A percentile compares a stretch with the other conserved stretches of the same genome.
These are phyloP conservation scores for Endomychus coccineus DNA, from an alignment of 2,888 invertebrate genomes.

Conservation along the genomic window DNA sequence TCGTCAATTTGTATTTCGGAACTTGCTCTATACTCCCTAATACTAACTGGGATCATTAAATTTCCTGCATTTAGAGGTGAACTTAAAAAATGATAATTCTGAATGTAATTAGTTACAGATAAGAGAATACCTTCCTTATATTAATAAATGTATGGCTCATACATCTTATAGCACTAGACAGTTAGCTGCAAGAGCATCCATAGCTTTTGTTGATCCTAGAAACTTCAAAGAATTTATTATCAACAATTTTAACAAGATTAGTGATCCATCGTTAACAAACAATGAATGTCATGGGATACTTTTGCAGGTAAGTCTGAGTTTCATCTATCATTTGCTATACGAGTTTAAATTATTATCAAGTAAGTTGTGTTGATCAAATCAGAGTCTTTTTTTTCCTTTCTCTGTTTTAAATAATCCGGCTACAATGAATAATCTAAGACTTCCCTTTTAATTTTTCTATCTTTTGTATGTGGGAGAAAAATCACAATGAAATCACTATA, in stretches of 20 bases:
- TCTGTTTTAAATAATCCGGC: no score
- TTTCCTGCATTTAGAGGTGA: no score
- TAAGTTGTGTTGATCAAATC: no score
- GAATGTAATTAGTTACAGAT: conserved; percentile 52
- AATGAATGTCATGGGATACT: conserved; percentile 62
- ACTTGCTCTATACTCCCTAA: no score
- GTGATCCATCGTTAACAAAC: conserved; percentile 37
- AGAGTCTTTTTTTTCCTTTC: no score
- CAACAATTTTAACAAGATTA: conserved; percentile 22
- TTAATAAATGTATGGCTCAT: conserved; percentile 57
- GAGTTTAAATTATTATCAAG: neutral
- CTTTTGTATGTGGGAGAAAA: no score
- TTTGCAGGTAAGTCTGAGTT: conserved; percentile 50
- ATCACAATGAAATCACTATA: no score
- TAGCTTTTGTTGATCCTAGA: conserved; percentile 47
- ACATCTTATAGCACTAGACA: conserved; percentile 61
- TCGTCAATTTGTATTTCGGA: no score
- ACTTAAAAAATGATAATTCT: no score
- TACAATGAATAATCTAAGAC: no score
- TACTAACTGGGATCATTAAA: no score
- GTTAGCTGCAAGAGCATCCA: conserved; percentile 64
- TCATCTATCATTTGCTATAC: conserved; percentile 10
- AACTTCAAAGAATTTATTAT: conserved; percentile 16
- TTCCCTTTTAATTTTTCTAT: no score
- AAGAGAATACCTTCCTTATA: conserved; percentile 56